Conservation (phyloP, 35 echinoderm and acorn worm species). For the Ophiothrix spiculata region DNA sequence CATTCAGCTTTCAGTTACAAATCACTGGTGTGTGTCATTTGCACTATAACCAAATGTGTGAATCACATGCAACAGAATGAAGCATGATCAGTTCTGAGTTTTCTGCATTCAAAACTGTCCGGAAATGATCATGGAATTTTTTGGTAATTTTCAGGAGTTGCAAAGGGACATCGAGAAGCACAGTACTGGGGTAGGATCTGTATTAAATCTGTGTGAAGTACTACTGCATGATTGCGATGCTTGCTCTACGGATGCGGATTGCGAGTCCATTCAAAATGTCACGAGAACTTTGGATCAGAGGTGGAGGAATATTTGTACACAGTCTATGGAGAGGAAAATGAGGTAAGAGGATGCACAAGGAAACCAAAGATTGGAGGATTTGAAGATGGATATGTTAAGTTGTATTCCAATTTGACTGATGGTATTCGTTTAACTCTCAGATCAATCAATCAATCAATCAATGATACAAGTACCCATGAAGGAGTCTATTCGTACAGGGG, state of each 20-base stretch:
- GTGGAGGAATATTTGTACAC: conserved; percentile 89
- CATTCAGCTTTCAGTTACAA: not conserved
- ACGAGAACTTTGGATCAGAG: conserved; percentile 79
- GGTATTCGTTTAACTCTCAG: too few relatives aligned
- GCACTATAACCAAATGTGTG: not conserved
- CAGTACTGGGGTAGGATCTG: conserved; percentile 87
- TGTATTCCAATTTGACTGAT: too few relatives aligned
- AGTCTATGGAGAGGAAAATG: conserved; percentile 84
- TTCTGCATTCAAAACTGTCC: too few relatives aligned
- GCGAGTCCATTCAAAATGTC: conserved; percentile 73
- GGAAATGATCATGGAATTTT: not conserved
- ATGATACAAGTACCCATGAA: too few relatives aligned
- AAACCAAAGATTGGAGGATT: not conserved
- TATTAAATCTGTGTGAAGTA: conserved; percentile 91
- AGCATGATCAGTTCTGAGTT: not conserved
- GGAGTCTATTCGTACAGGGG: too few relatives aligned
- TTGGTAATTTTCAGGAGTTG: conserved; percentile 51
- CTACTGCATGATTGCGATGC: conserved; percentile 91
- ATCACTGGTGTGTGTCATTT: not conserved
- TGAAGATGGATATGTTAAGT: not conserved
- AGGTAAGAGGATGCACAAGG: conserved; percentile 41
- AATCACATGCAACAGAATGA: not conserved
- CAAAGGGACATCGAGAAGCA: conserved; percentile 93
- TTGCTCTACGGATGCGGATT: conserved; percentile 86
- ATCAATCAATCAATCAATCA: too few relatives aligned